These are phyloP conservation scores for Furcula furcula DNA, from an alignment of 2,888 invertebrate genomes.

Conservation along the genomic window DNA sequence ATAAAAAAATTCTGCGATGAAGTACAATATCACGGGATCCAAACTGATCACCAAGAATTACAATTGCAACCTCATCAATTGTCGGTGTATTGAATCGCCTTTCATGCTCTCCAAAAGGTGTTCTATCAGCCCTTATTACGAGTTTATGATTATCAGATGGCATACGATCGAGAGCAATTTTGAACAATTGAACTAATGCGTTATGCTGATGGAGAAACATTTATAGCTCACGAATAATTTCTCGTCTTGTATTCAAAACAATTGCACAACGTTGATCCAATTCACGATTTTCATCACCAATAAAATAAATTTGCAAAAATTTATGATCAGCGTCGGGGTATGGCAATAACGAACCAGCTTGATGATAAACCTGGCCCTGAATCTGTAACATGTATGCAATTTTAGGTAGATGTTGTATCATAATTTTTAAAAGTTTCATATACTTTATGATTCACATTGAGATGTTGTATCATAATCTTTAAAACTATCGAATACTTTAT, in stretches of 20 bases:
- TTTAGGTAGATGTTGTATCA: slow-evolving; percentile 1
- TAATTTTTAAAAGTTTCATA: too few relatives aligned
- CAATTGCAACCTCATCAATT: slow-evolving; percentile 8
- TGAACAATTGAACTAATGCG: slow-evolving; percentile 10
- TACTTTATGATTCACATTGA: too few relatives aligned
- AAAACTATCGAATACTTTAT: neutral
- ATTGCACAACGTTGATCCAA: slow-evolving; percentile 5
- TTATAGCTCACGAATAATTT: slow-evolving; percentile 9
- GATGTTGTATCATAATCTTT: too few relatives aligned
- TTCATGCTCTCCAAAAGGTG: slow-evolving; percentile 1
- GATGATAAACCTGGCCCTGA: too few relatives aligned
- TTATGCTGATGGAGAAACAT: slow-evolving; percentile 7
- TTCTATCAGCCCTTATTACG: slow-evolving; percentile 4
- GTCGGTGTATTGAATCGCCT: slow-evolving; percentile 5
- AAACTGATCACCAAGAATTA: slow-evolving; percentile 5
- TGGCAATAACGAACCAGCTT: slow-evolving; percentile 2
- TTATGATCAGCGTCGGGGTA: slow-evolving; percentile 1
- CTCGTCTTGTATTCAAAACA: slow-evolving; percentile 4
- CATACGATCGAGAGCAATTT: slow-evolving; percentile 6
- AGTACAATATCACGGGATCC: slow-evolving; percentile 7
- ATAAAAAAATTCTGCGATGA: slow-evolving; percentile 5
- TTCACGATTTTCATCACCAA: slow-evolving; percentile 3
- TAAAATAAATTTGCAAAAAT: too few relatives aligned
- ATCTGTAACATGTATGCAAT: slow-evolving; percentile 3
- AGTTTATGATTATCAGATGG: slow-evolving; percentile 5